Evolutionary conservation across 2,113 vertebrate genomes (phyloP).

Genomic region (Tauraco erythrolophus): DNA sequence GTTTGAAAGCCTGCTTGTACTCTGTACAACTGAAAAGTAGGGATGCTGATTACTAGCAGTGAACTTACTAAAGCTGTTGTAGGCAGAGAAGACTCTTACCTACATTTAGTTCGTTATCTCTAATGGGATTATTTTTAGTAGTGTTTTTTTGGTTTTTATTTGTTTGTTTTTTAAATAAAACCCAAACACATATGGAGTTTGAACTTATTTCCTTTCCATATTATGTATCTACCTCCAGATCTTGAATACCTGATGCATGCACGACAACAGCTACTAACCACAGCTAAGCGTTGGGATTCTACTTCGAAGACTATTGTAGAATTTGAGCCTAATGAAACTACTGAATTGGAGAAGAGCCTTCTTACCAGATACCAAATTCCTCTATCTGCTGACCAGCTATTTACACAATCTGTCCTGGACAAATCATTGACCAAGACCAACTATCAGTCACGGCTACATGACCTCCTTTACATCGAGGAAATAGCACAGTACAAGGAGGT

Average conservation of each 20-base stretch:
- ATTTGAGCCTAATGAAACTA: constrained; percentile 94
- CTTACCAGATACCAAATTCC: constrained; percentile 97
- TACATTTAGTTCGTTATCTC: background rate
- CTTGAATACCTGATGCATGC: constrained; percentile 96
- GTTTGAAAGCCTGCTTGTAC: background rate
- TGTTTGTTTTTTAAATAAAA: background rate
- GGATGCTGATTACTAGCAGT: background rate
- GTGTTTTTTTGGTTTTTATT: background rate
- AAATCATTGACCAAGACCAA: constrained; percentile 94
- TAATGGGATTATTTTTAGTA: background rate
- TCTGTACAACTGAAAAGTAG: background rate
- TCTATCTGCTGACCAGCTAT: constrained; percentile 96
- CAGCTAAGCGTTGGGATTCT: constrained; percentile 96
- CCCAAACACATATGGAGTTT: accelerated
- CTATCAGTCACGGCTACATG: constrained; percentile 95
- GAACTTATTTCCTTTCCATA: background rate
- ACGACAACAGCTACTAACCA: constrained; percentile 93
- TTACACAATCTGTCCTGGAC: constrained; percentile 98
- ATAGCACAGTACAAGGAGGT: constrained; percentile 99
- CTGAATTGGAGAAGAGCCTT: constrained; percentile 95
- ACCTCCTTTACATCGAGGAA: constrained; percentile 98
- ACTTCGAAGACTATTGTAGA: constrained; percentile 96
- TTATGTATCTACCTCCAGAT: constrained; percentile 77
- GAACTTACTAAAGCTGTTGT: background rate
- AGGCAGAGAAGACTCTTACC: background rate